Evolutionary conservation across 2,797 vertebrate species (phyloP), one percentile per base, ranked within the genome.

Genomic region (Micrastur ruficollis): DNA sequence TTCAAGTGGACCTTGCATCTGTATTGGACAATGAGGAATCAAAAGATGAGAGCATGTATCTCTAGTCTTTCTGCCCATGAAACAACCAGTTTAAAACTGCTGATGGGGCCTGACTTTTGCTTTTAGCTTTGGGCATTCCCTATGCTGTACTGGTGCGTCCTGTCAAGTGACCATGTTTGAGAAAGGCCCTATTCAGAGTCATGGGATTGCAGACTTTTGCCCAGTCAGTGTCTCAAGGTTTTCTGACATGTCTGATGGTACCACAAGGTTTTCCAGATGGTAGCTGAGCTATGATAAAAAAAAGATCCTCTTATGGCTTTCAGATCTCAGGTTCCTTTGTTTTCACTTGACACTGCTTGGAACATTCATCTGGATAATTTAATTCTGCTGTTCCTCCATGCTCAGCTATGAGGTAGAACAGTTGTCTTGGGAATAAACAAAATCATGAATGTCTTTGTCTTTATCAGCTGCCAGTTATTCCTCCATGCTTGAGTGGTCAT

Each of bases 101-200:
- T 88, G 50, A n/a, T 55, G 52, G 22, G 19, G 8, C 22, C 75
- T 90, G 82, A 71, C 44, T 93, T 74, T 63, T 26, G 9, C 40
- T 90, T 93, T 92, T 78, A 71, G 80, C 72, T 93, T 86, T n/a
- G 1, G 42, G 52, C 65, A 63, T 83, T 90, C 42, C 27, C 32
- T 36, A 6, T 58, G 8, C 52, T 66, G 26, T 47, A 14, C 29
- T 76, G 68, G 83, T 66, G 34, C 12, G 20, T 93, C 68, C 38
- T 81, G 78, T 95, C 95, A 95, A 85, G 79, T 95, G 95, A 96
- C 47, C 22, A 4, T 8, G 8, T 62, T 76, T 82, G 59, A 94
- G 75, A 97, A 93, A 87, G 79, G 44, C 50, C 14, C 67, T 76
- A 71, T 94, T 95, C 89, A 96, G 63, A 65, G 76, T 90, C 91